These are phyloP conservation scores for Pachycephala philippinensis DNA, from an alignment of 2,113 vertebrate species.

Conservation along the genomic window DNA sequence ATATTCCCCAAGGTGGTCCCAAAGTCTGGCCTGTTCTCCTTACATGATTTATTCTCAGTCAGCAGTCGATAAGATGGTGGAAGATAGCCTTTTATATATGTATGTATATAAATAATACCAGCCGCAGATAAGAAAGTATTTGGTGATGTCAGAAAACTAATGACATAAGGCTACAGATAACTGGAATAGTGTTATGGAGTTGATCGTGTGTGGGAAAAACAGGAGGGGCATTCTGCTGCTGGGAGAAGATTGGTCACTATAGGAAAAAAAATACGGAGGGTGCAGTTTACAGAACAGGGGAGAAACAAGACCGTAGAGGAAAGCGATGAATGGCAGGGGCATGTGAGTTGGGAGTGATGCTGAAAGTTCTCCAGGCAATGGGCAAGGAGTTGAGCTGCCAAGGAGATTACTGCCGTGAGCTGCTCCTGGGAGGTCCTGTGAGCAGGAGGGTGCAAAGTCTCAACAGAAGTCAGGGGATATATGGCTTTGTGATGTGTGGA, in stretches of 20 bases:
- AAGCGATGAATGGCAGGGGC: neutral
- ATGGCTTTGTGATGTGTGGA: neutral
- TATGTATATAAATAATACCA: neutral
- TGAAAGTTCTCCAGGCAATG: neutral
- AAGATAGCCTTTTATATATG: neutral
- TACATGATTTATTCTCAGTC: neutral
- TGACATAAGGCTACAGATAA: neutral
- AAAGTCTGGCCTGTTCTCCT: neutral
- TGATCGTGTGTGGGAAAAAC: neutral
- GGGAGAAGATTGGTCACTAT: neutral
- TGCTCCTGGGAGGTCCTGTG: slow-evolving; percentile 14
- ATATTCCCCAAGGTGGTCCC: neutral
- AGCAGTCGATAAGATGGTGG: neutral
- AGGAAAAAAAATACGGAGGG: neutral
- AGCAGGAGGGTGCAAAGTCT: neutral
- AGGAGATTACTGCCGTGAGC: neutral
- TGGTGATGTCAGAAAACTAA: neutral
- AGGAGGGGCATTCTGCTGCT: neutral
- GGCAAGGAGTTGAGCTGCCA: neutral
- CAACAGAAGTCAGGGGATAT: neutral
- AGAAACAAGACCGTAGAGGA: neutral
- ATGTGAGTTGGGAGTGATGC: neutral
- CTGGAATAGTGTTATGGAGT: neutral
- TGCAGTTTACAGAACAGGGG: neutral
- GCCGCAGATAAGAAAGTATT: neutral